Percentiles rank a stretch among this genome's conserved stretches.
phyloP scores from a whole-genome alignment of 2,888 invertebrate genomes.

The Lithophane leautieri region DNA sequence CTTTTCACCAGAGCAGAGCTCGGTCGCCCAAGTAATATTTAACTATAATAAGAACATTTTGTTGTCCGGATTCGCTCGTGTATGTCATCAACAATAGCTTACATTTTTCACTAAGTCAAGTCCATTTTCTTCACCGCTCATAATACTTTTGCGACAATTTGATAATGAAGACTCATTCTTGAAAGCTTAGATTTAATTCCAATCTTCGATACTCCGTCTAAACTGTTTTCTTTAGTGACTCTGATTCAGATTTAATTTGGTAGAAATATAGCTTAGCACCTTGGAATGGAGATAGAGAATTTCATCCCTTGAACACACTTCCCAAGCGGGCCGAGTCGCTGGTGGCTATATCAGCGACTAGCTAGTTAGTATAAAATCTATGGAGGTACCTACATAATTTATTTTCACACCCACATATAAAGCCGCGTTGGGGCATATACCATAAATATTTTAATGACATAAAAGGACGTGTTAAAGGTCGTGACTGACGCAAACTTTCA shows the following conservation, averaged over 20 bases:
- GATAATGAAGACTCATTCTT: neutral
- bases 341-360: too few relatives aligned
- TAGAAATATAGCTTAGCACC: neutral
- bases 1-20: too few relatives aligned
- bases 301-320: neutral
- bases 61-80: neutral
- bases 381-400: neutral
- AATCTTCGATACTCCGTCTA: too few relatives aligned
- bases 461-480: constrained; percentile 1
- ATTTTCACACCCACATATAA: neutral
- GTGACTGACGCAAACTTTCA: constrained; percentile 14
- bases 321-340: neutral
- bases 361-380: too few relatives aligned
- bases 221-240: neutral
- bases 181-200: neutral
- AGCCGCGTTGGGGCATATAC: neutral
- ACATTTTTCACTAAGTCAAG: neutral
- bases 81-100: neutral
- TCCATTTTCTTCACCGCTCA: too few relatives aligned
- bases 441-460: constrained; percentile 2
- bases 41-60: neutral
- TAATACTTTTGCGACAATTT: neutral
- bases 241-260: neutral
- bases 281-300: neutral
- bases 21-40: too few relatives aligned